Evolutionary conservation across 2,888 invertebrate species (phyloP).

Genomic region (Prosopocoilus inquinatus): DNA sequence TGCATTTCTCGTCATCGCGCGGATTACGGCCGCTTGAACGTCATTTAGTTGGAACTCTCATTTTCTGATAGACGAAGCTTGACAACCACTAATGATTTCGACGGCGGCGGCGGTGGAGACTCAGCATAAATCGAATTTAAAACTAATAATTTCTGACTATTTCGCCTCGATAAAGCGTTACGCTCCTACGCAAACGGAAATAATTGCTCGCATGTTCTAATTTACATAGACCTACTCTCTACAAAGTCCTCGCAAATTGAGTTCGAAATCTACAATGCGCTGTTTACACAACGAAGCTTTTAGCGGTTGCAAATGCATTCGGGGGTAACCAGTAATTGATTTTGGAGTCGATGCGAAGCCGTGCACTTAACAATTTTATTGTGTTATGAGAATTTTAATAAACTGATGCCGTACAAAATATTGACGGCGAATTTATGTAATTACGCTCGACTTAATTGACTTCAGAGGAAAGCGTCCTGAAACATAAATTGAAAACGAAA

Average conservation of each 20-base stretch:
- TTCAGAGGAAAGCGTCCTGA: no score
- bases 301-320: conserved; percentile 6
- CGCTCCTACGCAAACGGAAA: not conserved
- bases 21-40: conserved; percentile 20
- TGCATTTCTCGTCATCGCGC: conserved; percentile 16
- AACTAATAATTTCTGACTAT: not conserved
- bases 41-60: conserved; percentile 17
- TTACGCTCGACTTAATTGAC: no score
- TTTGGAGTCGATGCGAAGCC: conserved; percentile 17
- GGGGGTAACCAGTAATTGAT: conserved; percentile 19
- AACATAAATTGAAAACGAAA: no score
- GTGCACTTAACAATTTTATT: conserved; percentile 14
- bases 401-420: not conserved
- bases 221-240: no score
- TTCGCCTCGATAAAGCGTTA: no score
- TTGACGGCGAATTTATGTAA: no score
- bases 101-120: no score
- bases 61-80: conserved; percentile 17
- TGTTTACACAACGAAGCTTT: conserved; percentile 19
- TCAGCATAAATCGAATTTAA: no score
- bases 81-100: conserved; percentile 19
- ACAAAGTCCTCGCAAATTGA: conserved; percentile 19
- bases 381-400: conserved; percentile 7
- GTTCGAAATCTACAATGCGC: conserved; percentile 17
- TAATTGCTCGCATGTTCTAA: no score